These are phyloP conservation scores for Gymnocypris eckloni DNA, from an alignment of 2,797 vertebrate species.

Conservation along the genomic window DNA sequence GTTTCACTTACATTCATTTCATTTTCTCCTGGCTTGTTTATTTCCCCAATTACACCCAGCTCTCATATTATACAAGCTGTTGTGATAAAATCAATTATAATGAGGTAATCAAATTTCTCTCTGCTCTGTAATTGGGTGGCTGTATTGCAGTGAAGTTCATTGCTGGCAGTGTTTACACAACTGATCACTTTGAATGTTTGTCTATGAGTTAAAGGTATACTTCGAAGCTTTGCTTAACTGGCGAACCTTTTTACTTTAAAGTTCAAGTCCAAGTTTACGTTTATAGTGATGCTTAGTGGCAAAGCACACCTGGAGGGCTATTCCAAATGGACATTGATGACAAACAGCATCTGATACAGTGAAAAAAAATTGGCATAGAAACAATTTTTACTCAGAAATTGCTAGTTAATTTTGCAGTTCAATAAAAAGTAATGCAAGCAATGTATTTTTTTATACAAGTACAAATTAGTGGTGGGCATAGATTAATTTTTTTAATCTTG, in stretches of 20 bases:
- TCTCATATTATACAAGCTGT: conserved; percentile 36
- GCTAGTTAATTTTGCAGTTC: background rate
- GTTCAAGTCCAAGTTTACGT: background rate
- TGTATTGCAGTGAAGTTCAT: conserved; percentile 7
- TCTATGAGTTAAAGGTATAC: background rate
- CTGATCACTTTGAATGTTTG: conserved; percentile 34
- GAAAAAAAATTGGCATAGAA: background rate
- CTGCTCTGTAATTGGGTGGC: conserved; percentile 28
- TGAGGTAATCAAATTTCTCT: conserved; percentile 45
- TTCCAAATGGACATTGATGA: background rate
- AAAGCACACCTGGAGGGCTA: background rate
- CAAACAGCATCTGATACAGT: background rate
- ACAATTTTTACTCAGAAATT: background rate
- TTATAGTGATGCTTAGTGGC: background rate
- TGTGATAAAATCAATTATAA: conserved; percentile 49
- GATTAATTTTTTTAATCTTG: too few species aligned
- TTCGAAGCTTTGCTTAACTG: background rate
- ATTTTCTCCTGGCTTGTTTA: conserved; percentile 42
- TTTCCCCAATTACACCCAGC: conserved; percentile 24
- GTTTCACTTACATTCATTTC: conserved; percentile 27
- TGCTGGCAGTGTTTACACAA: background rate
- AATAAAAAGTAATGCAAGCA: background rate
- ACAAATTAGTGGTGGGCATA: too few species aligned
- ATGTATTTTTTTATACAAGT: background rate
- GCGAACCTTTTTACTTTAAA: background rate